These are phyloP conservation scores for Antheraea mylitta DNA, from an alignment of 1,140 invertebrate genomes.

Conservation along the genomic window DNA sequence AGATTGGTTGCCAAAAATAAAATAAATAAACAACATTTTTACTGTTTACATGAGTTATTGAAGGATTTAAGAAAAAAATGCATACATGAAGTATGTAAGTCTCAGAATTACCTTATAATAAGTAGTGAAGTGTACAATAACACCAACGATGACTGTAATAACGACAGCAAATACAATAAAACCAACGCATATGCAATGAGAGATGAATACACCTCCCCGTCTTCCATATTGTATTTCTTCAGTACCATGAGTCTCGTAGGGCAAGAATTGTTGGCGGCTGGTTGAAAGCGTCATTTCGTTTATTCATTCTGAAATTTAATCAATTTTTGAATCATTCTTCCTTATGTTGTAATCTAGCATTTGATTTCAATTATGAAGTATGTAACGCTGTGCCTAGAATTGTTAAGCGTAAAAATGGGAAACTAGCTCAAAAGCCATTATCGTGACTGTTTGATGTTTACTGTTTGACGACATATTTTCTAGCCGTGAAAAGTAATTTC, in stretches of 20 bases:
- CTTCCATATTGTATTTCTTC: constrained; percentile 60
- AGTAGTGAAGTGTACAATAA: constrained; percentile 68
- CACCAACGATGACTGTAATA: constrained; percentile 56
- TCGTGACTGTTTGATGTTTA: too few species aligned
- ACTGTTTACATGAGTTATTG: too few species aligned
- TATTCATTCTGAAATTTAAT: constrained; percentile 46
- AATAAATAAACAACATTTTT: too few species aligned
- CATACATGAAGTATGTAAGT: background rate
- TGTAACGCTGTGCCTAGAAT: too few species aligned
- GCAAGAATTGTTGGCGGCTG: constrained; percentile 74
- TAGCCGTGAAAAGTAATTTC: too few species aligned
- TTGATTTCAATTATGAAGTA: background rate
- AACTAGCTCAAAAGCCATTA: too few species aligned
- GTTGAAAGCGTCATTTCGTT: constrained; percentile 62
- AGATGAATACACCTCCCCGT: constrained; percentile 69
- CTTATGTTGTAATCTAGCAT: background rate
- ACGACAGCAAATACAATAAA: constrained; percentile 54
- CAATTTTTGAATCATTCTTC: background rate
- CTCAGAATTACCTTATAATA: constrained; percentile 49
- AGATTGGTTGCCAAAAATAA: too few species aligned
- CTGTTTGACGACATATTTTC: too few species aligned
- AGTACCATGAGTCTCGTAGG: constrained; percentile 59
- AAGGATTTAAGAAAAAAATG: too few species aligned
- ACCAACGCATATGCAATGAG: constrained; percentile 51
- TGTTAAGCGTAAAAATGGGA: too few species aligned